Conservation (phyloP, 2,113 vertebrate genomes). For the Carassius auratus region DNA sequence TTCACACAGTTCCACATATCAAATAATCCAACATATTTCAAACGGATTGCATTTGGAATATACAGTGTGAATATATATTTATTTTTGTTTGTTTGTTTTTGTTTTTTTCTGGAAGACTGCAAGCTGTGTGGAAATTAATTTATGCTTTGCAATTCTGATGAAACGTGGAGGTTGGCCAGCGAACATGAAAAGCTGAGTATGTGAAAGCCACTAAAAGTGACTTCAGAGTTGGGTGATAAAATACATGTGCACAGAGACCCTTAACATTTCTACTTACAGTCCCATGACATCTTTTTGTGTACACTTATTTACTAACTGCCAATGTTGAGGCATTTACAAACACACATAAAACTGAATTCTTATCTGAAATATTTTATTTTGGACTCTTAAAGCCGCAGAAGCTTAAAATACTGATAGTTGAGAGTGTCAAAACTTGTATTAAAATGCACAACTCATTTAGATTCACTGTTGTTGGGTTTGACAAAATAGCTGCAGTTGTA, state of each 20-base stretch:
- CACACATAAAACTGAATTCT: not conserved
- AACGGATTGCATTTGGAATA: not conserved
- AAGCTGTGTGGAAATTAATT: slow-evolving; percentile 6
- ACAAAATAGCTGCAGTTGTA: slow-evolving; percentile 4
- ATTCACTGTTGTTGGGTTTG: not conserved
- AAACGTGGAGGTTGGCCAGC: slow-evolving; percentile 2
- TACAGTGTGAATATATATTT: not conserved
- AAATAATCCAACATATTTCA: not conserved
- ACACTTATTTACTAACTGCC: not conserved
- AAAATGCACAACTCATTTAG: slow-evolving; percentile 12
- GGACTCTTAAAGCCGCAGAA: not conserved
- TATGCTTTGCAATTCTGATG: not conserved
- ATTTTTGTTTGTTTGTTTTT: no score
- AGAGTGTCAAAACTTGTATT: not conserved
- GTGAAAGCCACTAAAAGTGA: slow-evolving; percentile 9
- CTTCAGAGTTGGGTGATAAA: slow-evolving; percentile 10
- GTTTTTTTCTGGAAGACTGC: not conserved
- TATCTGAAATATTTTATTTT: not conserved
- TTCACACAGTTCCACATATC: not conserved
- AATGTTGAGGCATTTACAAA: not conserved
- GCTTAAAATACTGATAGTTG: not conserved
- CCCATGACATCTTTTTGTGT: not conserved
- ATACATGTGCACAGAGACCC: not conserved
- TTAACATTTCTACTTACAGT: not conserved
- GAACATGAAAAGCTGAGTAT: not conserved